Base-by-base conservation (phyloP, 2,797 vertebrate species). In the Kryptolebias ocellatus region DNA sequence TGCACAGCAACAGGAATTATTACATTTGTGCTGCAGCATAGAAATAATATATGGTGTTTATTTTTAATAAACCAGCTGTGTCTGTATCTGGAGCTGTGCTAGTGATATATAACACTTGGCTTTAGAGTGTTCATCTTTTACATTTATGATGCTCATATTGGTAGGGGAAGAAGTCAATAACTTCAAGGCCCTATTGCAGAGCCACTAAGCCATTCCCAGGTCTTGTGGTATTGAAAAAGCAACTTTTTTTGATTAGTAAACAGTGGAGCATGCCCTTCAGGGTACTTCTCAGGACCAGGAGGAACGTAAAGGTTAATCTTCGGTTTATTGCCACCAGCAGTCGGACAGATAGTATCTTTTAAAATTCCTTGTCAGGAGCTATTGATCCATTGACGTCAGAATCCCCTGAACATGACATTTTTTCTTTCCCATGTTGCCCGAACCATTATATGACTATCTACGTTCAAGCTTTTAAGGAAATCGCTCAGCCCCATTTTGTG, bases 181-280 rank as follows among this genome's bases (percentile, higher is more conserved):
- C 90, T 87, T 88, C 69, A 88, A 88, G 89, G 88, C 78, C 83
- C 82, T 83, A 53, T 78, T 68, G 83, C 80, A 59, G 80, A 80
- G 83, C 68, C 72, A 59, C 90, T 83, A 88, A 87, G 88, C 84
- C 80, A 54, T 86, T 88, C 78, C 67, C 70, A 71, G 75, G 53
- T 86, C 76, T 68, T 64, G 53, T 65, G 31, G 77, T 85, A 91
- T 91, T 77, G 87, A 90, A 90, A 90, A 90, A 89, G 81, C 87
- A 90, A 90, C 90, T 92, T 92, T 90, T 91, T 92, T 93, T 92
- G 89, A 93, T 94, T 91, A 92, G 92, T 87, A 88, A 89, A 91
- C 81, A 91, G 84, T 58, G 74, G 84, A 89, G 84, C 87, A 89
- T 90, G 89, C 85, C 91, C 92, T 93, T 92, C 91, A 88, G 89